Percentiles rank a stretch among this genome's conserved stretches.
These are phyloP conservation scores for Sorex fumeus DNA, from an alignment of 2,113 vertebrate genomes.

Conservation along the genomic window DNA sequence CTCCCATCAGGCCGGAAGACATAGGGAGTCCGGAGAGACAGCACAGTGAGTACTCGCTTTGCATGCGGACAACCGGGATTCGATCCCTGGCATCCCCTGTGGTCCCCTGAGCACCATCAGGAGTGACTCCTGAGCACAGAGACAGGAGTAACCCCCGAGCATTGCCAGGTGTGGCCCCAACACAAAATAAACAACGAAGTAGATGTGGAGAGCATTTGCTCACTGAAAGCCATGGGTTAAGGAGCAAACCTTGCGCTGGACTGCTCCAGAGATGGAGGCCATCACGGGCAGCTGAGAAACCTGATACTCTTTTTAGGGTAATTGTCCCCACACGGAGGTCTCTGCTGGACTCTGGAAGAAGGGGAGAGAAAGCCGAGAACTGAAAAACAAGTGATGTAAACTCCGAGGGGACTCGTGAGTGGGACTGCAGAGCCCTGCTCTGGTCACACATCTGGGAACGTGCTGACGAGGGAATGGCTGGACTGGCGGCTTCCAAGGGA, in stretches of 20 bases:
- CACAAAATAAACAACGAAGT: no score
- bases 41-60: no score
- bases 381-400: constrained; percentile 91
- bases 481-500: background rate
- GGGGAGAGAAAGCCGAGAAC: constrained; percentile 82
- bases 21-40: background rate
- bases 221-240: background rate
- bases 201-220: background rate
- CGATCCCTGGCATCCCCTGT: no score
- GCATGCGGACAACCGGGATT: no score
- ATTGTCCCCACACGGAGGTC: constrained; percentile 52
- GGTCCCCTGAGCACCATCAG: no score
- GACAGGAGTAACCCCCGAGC: no score
- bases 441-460: constrained; percentile 85
- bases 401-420: constrained; percentile 83
- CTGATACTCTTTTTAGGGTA: background rate
- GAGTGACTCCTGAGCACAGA: no score
- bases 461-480: constrained; percentile 32
- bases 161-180: no score
- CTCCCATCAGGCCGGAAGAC: background rate
- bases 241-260: background rate
- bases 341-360: constrained; percentile 84
- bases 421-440: constrained; percentile 80
- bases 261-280: background rate
- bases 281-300: background rate